Percentiles rank a stretch among this genome's conserved stretches.
phyloP scores from a whole-genome alignment of 1,140 invertebrate species.

The Drosophila subpulchrella region DNA sequence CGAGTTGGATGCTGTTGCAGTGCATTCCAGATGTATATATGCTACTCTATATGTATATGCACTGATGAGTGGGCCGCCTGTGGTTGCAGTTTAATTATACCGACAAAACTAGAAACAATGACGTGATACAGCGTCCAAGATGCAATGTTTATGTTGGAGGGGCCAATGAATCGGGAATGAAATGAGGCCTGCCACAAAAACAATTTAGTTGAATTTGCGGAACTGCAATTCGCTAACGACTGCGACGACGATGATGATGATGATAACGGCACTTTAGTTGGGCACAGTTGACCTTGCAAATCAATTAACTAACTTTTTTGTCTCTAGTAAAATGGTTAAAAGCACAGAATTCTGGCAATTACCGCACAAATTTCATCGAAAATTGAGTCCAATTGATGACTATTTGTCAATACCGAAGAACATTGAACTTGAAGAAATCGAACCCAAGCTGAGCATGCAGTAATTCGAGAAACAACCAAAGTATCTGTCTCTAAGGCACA shows the following conservation, averaged over 20 bases:
- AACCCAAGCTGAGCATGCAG: slow-evolving; percentile 38
- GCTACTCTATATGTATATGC: slow-evolving; percentile 1
- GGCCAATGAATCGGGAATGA: slow-evolving; percentile 19
- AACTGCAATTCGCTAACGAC: slow-evolving; percentile 39
- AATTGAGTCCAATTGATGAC: slow-evolving; percentile 69
- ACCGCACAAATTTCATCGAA: slow-evolving; percentile 34
- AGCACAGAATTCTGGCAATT: slow-evolving; percentile 6
- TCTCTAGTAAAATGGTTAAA: neutral
- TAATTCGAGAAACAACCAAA: slow-evolving; percentile 14
- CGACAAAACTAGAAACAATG: slow-evolving; percentile 67
- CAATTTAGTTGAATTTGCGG: slow-evolving; percentile 54
- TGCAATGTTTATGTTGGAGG: slow-evolving; percentile 26
- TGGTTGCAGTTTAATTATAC: slow-evolving; percentile 75
- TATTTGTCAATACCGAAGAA: slow-evolving; percentile 21
- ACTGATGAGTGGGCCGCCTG: slow-evolving; percentile 4
- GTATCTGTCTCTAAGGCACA: slow-evolving; percentile 14
- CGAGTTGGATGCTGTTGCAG: slow-evolving; percentile 35
- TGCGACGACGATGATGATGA: slow-evolving; percentile 4
- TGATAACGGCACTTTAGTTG: slow-evolving; percentile 8
- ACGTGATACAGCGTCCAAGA: slow-evolving; percentile 63
- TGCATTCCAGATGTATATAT: slow-evolving; percentile 40
- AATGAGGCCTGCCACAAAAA: neutral
- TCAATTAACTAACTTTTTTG: neutral
- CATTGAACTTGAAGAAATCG: slow-evolving; percentile 56
- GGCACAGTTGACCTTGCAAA: slow-evolving; percentile 41